Evolutionary conservation across 2,113 vertebrate genomes (phyloP).

Genomic region (Dascyllus trimaculatus): DNA sequence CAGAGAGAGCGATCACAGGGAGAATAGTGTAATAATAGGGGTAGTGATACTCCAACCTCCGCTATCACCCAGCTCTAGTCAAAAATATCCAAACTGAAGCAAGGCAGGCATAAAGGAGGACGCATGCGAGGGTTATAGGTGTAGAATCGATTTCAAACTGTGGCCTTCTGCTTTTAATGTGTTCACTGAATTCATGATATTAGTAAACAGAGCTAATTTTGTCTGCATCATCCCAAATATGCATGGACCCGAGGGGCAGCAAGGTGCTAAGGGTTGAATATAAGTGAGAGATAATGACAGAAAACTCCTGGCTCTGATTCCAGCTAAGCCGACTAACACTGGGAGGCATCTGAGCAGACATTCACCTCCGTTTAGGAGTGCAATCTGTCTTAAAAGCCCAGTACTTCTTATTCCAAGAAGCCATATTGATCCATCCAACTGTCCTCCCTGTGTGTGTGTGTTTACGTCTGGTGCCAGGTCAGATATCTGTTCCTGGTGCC

Average conservation of each 20-base stretch:
- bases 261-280: constrained; percentile 54
- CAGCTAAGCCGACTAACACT: constrained; percentile 56
- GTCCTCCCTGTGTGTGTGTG: constrained; percentile 52
- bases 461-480: constrained; percentile 67
- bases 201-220: constrained; percentile 53
- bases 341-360: constrained; percentile 57
- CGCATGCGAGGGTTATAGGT: neutral
- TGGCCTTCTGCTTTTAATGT: constrained; percentile 24
- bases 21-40: constrained; percentile 10
- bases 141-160: constrained; percentile 25
- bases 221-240: constrained; percentile 48
- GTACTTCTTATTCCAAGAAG: constrained; percentile 65
- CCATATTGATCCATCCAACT: constrained; percentile 71
- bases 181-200: constrained; percentile 45
- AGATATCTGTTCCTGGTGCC: constrained; percentile 63
- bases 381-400: constrained; percentile 73
- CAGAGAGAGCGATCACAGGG: constrained; percentile 14
- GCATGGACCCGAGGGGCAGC: constrained; percentile 21
- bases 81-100: constrained; percentile 9
- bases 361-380: constrained; percentile 74
- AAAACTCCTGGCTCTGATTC: constrained; percentile 46
- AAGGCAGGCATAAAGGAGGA: neutral
- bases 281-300: constrained; percentile 56
- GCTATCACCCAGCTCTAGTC: neutral
- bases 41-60: neutral